Conservation (phyloP, 1,140 invertebrate species). For the Leptopilina boulardi region DNA sequence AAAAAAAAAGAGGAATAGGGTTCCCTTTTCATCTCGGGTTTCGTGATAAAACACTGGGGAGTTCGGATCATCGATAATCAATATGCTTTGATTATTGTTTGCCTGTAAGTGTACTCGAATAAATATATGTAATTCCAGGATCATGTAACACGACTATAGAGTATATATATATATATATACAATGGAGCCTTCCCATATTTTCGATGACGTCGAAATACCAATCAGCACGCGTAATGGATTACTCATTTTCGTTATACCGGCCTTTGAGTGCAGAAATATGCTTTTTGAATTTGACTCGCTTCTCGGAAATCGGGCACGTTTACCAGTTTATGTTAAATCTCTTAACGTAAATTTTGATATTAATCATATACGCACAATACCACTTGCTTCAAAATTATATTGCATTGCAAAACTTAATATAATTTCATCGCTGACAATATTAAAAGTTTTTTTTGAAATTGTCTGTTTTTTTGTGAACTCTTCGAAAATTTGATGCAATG, state of each 20-base stretch:
- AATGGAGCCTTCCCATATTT: constrained; percentile 21
- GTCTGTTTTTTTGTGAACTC: too few relatives aligned
- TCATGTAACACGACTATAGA: constrained; percentile 15
- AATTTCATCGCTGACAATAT: too few relatives aligned
- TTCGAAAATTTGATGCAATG: too few relatives aligned
- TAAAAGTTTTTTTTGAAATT: too few relatives aligned
- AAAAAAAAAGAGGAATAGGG: not conserved
- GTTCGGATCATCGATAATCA: constrained; percentile 1
- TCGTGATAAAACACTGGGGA: constrained; percentile 6
- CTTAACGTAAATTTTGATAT: not conserved
- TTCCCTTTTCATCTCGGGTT: constrained; percentile 3
- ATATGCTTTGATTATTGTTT: constrained; percentile 25
- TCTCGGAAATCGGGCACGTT: not conserved
- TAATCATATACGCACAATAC: not conserved
- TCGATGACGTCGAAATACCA: constrained; percentile 29
- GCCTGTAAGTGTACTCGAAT: constrained; percentile 15
- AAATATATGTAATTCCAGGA: constrained; percentile 29
- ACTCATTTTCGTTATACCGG: constrained; percentile 4
- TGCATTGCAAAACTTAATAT: too few relatives aligned
- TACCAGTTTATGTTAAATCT: not conserved
- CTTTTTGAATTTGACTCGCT: not conserved
- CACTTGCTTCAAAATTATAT: too few relatives aligned
- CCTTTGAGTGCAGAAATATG: constrained; percentile 7
- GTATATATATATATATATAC: not conserved
- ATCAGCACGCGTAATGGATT: constrained; percentile 29